phyloP scores from a whole-genome alignment of 2,797 vertebrate genomes.

The Cossypha heuglini region DNA sequence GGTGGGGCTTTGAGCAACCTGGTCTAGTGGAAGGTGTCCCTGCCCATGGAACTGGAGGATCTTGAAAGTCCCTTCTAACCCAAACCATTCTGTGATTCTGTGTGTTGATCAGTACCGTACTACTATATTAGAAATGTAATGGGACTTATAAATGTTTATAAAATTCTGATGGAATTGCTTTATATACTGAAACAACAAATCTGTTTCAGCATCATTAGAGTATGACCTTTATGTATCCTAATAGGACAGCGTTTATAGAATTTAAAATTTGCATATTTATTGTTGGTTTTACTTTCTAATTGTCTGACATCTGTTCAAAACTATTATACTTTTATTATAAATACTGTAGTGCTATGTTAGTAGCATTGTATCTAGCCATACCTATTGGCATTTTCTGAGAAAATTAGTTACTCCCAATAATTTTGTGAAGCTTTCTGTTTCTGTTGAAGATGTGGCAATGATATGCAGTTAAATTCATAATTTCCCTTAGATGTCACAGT shows the following conservation, averaged over 20 bases:
- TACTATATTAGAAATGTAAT: background rate
- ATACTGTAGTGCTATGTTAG: background rate
- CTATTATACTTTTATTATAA: background rate
- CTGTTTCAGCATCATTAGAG: background rate
- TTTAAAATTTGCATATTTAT: background rate
- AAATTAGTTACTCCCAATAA: background rate
- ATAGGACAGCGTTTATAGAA: background rate
- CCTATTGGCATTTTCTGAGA: background rate
- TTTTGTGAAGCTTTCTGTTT: background rate
- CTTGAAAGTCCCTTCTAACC: background rate
- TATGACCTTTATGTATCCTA: background rate
- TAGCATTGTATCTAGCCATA: background rate
- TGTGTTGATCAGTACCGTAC: background rate
- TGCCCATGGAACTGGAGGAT: background rate
- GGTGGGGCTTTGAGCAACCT: background rate
- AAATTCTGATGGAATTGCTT: background rate
- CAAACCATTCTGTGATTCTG: background rate
- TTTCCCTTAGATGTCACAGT: background rate
- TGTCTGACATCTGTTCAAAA: background rate
- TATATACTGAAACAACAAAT: background rate
- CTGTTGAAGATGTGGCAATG: background rate
- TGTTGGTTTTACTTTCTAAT: background rate
- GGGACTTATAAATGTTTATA: background rate
- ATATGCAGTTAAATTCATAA: accelerated
- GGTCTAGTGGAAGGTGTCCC: background rate